A percentile compares a stretch with the other conserved stretches of the same genome.
Conservation (phyloP, 2,797 vertebrate species). For the Selene dorsalis region DNA sequence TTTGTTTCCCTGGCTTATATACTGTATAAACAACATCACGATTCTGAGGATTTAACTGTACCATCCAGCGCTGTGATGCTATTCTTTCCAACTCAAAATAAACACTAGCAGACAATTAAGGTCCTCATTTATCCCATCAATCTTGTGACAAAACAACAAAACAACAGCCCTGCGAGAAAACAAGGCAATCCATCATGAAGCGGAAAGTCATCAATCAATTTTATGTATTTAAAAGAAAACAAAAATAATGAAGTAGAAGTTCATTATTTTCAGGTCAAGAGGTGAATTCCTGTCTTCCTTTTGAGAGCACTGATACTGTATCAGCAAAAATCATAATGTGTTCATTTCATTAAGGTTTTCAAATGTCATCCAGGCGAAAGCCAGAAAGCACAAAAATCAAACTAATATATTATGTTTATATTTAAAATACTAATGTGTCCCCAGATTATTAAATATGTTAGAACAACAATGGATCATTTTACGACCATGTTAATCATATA, state of each 20-base stretch:
- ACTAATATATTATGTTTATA: constrained; percentile 8
- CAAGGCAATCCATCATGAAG: constrained; percentile 57
- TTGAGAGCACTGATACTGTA: constrained; percentile 13
- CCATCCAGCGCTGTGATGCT: constrained; percentile 21
- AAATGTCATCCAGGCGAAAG: constrained; percentile 12
- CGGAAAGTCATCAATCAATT: constrained; percentile 62
- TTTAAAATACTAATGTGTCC: constrained; percentile 10
- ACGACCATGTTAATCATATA: constrained; percentile 10
- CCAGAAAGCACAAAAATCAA: constrained; percentile 7
- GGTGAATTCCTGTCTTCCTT: constrained; percentile 50
- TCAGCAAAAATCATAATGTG: constrained; percentile 45
- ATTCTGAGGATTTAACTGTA: constrained; percentile 41
- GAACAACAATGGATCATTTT: constrained; percentile 10
- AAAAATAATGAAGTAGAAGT: constrained; percentile 38
- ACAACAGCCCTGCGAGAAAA: constrained; percentile 52
- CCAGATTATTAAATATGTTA: background rate
- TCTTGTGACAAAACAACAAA: constrained; percentile 62
- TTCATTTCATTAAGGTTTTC: constrained; percentile 8
- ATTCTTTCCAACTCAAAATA: constrained; percentile 44
- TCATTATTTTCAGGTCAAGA: constrained; percentile 60
- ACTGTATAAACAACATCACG: background rate
- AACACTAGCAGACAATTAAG: constrained; percentile 50
- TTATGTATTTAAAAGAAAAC: constrained; percentile 4
- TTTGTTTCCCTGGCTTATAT: constrained; percentile 16
- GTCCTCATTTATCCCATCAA: constrained; percentile 60